Percentiles rank a stretch among this genome's conserved stretches.
phyloP scores from a whole-genome alignment of 1,140 invertebrate genomes.

The Trinorchestia longiramus region DNA sequence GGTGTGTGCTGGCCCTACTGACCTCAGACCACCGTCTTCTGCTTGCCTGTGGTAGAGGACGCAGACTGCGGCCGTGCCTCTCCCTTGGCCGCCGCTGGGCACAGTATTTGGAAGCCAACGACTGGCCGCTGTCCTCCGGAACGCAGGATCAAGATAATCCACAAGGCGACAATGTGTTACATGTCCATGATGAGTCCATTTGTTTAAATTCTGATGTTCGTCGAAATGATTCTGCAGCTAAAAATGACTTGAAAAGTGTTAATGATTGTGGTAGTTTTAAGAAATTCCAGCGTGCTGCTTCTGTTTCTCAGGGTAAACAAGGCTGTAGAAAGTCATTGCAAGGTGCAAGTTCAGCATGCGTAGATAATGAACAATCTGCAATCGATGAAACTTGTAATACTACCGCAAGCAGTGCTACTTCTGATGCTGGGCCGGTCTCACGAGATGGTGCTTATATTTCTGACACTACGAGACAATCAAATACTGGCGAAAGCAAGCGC shows the following conservation, averaged over 20 bases:
- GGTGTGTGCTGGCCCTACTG: not conserved
- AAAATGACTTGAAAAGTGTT: not conserved
- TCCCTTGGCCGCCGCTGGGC: conserved; percentile 24
- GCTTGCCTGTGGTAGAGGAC: not conserved
- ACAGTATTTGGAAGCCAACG: not conserved
- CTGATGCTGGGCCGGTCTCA: not conserved
- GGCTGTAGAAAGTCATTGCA: not conserved
- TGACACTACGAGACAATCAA: too few species aligned
- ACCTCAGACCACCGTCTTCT: conserved; percentile 14
- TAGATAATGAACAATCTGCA: not conserved
- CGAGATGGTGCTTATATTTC: not conserved
- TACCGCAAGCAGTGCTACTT: not conserved
- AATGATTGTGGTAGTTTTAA: not conserved
- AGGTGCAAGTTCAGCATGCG: not conserved
- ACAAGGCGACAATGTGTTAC: not conserved
- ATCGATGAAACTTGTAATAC: not conserved
- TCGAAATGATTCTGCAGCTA: not conserved
- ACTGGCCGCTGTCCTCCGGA: not conserved
- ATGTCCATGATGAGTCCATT: not conserved
- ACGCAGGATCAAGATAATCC: not conserved
- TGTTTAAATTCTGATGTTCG: not conserved
- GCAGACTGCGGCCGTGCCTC: not conserved
- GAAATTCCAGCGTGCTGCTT: not conserved
- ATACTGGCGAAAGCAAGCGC: not conserved
- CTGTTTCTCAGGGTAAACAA: not conserved